These are phyloP conservation scores for Xanthostigma xanthostigma DNA, from an alignment of 2,888 invertebrate genomes.

Conservation along the genomic window DNA sequence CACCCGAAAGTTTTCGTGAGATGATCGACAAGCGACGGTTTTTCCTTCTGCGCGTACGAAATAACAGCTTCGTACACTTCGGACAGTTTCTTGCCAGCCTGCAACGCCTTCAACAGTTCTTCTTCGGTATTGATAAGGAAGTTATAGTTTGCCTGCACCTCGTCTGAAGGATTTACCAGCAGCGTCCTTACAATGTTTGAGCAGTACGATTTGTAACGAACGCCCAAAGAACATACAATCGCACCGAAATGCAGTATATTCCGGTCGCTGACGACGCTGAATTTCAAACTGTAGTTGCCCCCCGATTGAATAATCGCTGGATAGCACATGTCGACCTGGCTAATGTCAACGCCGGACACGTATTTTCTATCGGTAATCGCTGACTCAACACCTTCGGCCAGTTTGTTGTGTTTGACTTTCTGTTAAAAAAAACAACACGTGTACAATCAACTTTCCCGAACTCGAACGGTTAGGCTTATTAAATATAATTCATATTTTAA, in stretches of 20 bases:
- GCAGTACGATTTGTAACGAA: slow-evolving; percentile 93
- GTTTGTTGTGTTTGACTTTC: slow-evolving; percentile 91
- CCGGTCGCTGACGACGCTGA: slow-evolving; percentile 89
- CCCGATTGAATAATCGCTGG: slow-evolving; percentile 98
- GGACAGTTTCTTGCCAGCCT: slow-evolving; percentile 67
- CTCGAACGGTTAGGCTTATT: too few relatives aligned
- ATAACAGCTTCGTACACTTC: slow-evolving; percentile 77
- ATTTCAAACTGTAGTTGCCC: slow-evolving; percentile 93
- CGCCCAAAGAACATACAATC: slow-evolving; percentile 88
- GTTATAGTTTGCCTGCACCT: slow-evolving; percentile 76
- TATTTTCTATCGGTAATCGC: slow-evolving; percentile 94
- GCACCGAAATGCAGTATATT: slow-evolving; percentile 90
- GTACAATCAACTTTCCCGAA: too few relatives aligned
- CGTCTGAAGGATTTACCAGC: slow-evolving; percentile 80
- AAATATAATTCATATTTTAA: too few relatives aligned
- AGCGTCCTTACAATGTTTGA: slow-evolving; percentile 94
- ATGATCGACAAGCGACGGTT: slow-evolving; percentile 71
- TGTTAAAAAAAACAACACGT: slow-evolving; percentile 22
- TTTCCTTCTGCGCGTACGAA: slow-evolving; percentile 70
- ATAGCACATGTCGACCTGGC: slow-evolving; percentile 92
- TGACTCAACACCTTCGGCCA: slow-evolving; percentile 88
- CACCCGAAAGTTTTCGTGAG: slow-evolving; percentile 87
- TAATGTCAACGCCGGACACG: slow-evolving; percentile 75
- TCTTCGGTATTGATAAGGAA: slow-evolving; percentile 81
- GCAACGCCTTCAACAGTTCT: slow-evolving; percentile 70